Percentiles rank a stretch among this genome's conserved stretches.
Conservation (phyloP, 2,888 invertebrate genomes). For the Conomelus anceps region DNA sequence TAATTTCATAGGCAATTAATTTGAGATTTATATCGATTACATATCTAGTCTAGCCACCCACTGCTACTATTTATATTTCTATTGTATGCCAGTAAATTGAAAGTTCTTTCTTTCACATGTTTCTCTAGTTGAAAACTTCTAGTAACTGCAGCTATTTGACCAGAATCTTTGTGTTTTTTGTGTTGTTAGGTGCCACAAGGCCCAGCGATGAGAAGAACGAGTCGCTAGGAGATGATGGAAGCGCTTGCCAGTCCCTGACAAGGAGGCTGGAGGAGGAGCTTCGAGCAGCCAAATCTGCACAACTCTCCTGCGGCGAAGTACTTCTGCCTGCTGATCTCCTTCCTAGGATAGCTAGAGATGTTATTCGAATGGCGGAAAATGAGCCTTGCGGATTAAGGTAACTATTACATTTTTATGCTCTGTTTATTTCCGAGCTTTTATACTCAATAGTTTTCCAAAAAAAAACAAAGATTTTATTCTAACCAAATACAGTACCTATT, state of each 20-base stretch:
- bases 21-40: no score
- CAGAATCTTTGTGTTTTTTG: neutral
- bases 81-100: no score
- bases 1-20: no score
- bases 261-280: constrained; percentile 70
- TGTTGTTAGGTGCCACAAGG: neutral
- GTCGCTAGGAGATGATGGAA: constrained; percentile 32
- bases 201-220: constrained; percentile 26
- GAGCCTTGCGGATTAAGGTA: constrained; percentile 80
- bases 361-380: constrained; percentile 73
- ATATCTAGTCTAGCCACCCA: no score
- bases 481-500: no score
- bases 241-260: constrained; percentile 50
- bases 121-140: no score
- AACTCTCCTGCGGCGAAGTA: constrained; percentile 77
- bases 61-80: no score
- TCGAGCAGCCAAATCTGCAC: constrained; percentile 70
- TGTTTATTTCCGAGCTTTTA: no score
- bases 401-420: constrained; percentile 18
- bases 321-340: constrained; percentile 76
- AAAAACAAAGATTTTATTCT: no score
- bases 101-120: no score
- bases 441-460: no score
- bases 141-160: neutral
- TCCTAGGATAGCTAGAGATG: constrained; percentile 68